These are phyloP conservation scores for Toxotes jaculatrix DNA, from an alignment of 2,113 vertebrate genomes.

Conservation along the genomic window DNA sequence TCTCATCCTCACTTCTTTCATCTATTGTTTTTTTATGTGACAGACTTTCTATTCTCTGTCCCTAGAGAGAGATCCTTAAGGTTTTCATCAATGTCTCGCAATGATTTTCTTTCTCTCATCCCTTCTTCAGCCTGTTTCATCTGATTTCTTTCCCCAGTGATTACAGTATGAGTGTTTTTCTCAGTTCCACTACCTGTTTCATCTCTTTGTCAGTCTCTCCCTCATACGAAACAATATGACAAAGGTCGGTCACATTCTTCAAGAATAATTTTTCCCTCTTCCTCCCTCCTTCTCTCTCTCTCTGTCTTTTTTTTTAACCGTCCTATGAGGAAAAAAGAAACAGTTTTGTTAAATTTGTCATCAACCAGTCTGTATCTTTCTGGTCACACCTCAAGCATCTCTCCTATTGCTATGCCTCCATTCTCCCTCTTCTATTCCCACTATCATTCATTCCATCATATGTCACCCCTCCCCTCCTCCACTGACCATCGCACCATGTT, in stretches of 20 bases:
- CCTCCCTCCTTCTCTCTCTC: not conserved
- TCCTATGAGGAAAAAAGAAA: not conserved
- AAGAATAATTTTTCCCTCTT: slow-evolving; percentile 10
- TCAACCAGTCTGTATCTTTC: slow-evolving; percentile 44
- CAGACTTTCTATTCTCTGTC: not conserved
- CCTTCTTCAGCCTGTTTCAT: not conserved
- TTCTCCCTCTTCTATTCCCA: slow-evolving; percentile 28
- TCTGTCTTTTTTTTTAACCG: not conserved
- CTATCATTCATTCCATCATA: slow-evolving; percentile 58
- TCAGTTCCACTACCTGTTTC: slow-evolving; percentile 22
- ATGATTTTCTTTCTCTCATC: slow-evolving; percentile 34
- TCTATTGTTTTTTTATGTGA: not conserved
- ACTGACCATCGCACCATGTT: slow-evolving; percentile 53
- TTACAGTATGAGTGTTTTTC: slow-evolving; percentile 26
- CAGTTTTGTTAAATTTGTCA: slow-evolving; percentile 45
- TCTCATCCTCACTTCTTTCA: not conserved
- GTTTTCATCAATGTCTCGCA: slow-evolving; percentile 24
- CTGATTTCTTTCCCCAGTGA: slow-evolving; percentile 28
- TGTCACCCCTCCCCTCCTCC: slow-evolving; percentile 40
- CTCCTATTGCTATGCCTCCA: slow-evolving; percentile 24
- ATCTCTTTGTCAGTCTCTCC: slow-evolving; percentile 33
- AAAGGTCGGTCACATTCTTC: slow-evolving; percentile 10
- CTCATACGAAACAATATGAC: slow-evolving; percentile 14
- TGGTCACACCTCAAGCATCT: slow-evolving; percentile 57
- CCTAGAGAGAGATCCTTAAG: slow-evolving; percentile 10